phyloP scores from a whole-genome alignment of 2,888 invertebrate genomes.

The Drosophila suboccidentalis region DNA sequence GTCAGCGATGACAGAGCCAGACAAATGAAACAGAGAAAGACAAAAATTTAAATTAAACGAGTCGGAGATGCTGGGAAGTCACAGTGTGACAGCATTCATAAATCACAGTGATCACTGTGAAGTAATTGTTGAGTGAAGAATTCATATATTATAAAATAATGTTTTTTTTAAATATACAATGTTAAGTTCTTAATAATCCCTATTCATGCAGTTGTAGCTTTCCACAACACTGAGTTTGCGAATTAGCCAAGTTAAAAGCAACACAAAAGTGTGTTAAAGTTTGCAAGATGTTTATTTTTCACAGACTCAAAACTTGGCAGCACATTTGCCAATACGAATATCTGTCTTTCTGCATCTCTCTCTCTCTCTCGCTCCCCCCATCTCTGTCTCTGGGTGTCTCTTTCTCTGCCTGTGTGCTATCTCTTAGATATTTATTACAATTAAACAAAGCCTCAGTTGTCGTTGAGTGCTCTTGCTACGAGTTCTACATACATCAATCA shows the following conservation, averaged over 20 bases:
- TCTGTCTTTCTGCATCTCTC: neutral
- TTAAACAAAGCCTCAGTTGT: conserved; percentile 40
- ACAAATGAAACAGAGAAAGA: conserved; percentile 10
- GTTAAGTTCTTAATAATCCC: neutral
- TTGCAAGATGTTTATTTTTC: neutral
- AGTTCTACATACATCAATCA: conserved; percentile 51
- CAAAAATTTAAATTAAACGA: conserved; percentile 2
- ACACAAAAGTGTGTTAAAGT: neutral
- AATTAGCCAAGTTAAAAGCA: neutral
- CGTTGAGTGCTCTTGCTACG: conserved; percentile 11
- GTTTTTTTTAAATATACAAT: no score
- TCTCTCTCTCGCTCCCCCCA: neutral
- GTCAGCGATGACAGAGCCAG: conserved; percentile 10
- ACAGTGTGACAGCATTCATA: neutral
- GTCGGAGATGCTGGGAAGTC: neutral
- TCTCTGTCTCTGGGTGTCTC: neutral
- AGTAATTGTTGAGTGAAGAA: neutral
- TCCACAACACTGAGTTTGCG: neutral
- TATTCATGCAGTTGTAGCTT: neutral
- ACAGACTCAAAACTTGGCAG: neutral
- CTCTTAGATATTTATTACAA: conserved; percentile 35
- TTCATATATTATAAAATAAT: neutral
- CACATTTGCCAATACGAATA: neutral
- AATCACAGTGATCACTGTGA: neutral
- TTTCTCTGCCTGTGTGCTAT: neutral